phyloP scores from a whole-genome alignment of 2,888 invertebrate species.

The Aspidiotus destructor region DNA sequence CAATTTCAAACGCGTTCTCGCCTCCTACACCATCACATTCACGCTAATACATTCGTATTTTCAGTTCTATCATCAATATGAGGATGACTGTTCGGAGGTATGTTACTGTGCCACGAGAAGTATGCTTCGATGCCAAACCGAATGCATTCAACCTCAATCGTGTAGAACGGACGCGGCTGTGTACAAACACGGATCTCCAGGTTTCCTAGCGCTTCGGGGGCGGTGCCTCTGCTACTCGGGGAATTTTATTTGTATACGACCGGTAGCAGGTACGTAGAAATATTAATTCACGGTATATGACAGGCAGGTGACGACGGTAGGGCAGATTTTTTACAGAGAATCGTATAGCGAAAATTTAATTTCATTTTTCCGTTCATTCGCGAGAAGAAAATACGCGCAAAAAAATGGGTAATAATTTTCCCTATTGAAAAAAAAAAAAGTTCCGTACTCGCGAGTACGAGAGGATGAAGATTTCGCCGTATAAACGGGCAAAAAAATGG shows the following conservation, averaged over 20 bases:
- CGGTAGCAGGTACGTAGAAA: conserved; percentile 51
- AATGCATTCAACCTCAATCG: conserved; percentile 75
- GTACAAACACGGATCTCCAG: conserved; percentile 82
- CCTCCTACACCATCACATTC: background rate
- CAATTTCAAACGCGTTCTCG: background rate
- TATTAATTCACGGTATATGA: too few relatives aligned
- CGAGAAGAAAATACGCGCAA: too few relatives aligned
- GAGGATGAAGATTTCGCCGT: too few relatives aligned
- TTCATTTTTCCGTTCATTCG: too few relatives aligned
- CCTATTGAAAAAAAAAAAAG: too few relatives aligned
- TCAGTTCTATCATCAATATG: conserved; percentile 71
- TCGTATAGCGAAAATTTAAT: too few relatives aligned
- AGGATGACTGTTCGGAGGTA: conserved; percentile 80
- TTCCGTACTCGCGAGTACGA: too few relatives aligned
- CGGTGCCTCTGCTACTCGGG: conserved; percentile 85
- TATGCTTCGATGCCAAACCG: conserved; percentile 73
- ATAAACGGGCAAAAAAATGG: too few relatives aligned
- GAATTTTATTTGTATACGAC: conserved; percentile 84
- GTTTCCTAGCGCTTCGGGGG: conserved; percentile 80
- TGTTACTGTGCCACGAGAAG: conserved; percentile 72
- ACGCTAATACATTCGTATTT: conserved; percentile 11
- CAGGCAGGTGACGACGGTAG: too few relatives aligned
- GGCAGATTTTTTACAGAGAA: too few relatives aligned
- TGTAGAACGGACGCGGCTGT: conserved; percentile 80
- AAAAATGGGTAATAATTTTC: too few relatives aligned